These are phyloP conservation scores for Euwallacea fornicatus DNA, from an alignment of 1,140 invertebrate species.

Conservation along the genomic window DNA sequence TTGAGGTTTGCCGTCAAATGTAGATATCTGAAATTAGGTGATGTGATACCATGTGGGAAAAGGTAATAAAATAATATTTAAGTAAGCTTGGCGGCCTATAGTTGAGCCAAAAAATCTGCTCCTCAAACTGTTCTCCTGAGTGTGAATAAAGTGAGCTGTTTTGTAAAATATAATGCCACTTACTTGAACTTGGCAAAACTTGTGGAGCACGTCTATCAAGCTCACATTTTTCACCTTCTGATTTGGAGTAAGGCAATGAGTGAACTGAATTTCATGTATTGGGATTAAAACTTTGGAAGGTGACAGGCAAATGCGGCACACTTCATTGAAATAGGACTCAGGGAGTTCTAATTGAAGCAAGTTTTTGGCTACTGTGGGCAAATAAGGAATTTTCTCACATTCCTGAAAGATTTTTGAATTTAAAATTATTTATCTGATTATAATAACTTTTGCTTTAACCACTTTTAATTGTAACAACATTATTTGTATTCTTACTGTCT, in stretches of 20 bases:
- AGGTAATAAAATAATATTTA: no score
- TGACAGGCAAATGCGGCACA: conserved; percentile 1
- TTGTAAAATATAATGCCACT: not conserved
- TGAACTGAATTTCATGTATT: not conserved
- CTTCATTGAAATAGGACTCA: not conserved
- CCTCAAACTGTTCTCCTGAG: no score
- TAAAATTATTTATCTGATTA: no score
- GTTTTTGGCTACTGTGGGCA: no score
- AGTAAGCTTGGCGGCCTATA: not conserved
- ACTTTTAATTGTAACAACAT: no score
- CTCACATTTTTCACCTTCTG: not conserved
- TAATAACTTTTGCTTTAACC: no score
- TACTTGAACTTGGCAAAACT: not conserved
- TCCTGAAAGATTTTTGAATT: no score
- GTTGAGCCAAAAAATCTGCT: not conserved
- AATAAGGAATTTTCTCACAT: no score
- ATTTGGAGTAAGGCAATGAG: not conserved
- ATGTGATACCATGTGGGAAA: no score
- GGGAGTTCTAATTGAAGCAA: not conserved
- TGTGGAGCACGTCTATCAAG: not conserved
- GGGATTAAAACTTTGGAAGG: not conserved
- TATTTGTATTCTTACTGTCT: no score
- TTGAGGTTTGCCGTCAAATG: conserved; percentile 4
- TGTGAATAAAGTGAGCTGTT: not conserved
- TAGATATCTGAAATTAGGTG: not conserved